These are phyloP conservation scores for Pyralis farinalis DNA, from an alignment of 2,888 invertebrate genomes.

Conservation along the genomic window DNA sequence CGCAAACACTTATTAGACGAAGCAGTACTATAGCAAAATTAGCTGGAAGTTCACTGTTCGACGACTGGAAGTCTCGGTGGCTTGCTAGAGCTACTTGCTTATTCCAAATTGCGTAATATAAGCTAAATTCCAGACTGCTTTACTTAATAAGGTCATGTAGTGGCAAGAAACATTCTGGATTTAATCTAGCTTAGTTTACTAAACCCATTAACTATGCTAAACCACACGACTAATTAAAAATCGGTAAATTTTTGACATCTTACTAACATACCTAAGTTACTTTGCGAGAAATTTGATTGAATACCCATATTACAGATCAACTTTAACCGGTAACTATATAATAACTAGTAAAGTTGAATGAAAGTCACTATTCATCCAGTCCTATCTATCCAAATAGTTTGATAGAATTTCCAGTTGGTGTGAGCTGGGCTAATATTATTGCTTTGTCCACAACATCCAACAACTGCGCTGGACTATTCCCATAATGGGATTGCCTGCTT, in stretches of 20 bases:
- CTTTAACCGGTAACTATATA: too few relatives aligned
- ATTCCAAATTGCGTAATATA: neutral
- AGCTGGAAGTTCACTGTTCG: conserved; percentile 34
- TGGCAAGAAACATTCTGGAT: neutral
- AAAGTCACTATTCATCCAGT: too few relatives aligned
- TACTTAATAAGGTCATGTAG: neutral
- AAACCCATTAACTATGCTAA: neutral
- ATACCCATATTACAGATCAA: too few relatives aligned
- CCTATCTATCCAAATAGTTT: too few relatives aligned
- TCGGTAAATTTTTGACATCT: neutral
- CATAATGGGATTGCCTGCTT: conserved; percentile 27
- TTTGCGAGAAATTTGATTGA: neutral
- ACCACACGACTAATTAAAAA: neutral
- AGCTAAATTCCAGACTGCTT: neutral
- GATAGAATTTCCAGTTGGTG: too few relatives aligned
- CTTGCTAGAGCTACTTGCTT: conserved; percentile 1
- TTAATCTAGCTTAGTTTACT: neutral
- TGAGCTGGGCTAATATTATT: neutral
- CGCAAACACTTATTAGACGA: conserved; percentile 56
- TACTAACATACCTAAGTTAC: neutral
- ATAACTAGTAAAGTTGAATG: too few relatives aligned
- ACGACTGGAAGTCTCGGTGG: conserved; percentile 5
- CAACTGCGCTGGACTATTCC: conserved; percentile 37
- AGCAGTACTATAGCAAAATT: conserved; percentile 42
- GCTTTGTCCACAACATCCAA: conserved; percentile 29